These are phyloP conservation scores for Alligator mississippiensis DNA, from an alignment of 2,113 vertebrate species.

Conservation along the genomic window DNA sequence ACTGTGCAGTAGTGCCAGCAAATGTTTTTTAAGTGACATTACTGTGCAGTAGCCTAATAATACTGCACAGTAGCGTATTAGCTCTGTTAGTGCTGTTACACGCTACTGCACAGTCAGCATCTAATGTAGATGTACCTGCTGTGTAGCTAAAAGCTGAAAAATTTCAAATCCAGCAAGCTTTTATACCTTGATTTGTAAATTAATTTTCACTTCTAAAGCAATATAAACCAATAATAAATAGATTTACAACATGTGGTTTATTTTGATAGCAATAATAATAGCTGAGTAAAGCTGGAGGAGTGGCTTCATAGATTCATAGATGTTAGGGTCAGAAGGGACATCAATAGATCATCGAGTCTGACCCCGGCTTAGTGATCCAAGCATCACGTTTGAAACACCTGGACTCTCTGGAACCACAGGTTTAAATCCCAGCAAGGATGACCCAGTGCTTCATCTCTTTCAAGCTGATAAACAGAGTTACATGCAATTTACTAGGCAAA, in stretches of 20 bases:
- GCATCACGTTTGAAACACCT: slow-evolving; percentile 3
- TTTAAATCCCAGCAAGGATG: background rate
- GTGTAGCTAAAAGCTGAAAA: background rate
- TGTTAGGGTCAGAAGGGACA: too few relatives aligned
- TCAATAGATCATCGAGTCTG: too few relatives aligned
- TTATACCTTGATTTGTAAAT: slow-evolving; percentile 12
- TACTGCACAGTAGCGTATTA: too few relatives aligned
- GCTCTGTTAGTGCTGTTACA: too few relatives aligned
- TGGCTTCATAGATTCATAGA: background rate
- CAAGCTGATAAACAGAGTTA: background rate
- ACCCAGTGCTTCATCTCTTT: slow-evolving; percentile 7
- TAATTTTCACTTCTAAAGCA: background rate
- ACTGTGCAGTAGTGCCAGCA: too few relatives aligned
- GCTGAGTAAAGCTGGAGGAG: slow-evolving; percentile 20
- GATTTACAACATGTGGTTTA: slow-evolving; percentile 27
- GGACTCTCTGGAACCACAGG: slow-evolving; percentile 21
- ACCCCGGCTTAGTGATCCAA: background rate
- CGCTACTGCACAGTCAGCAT: too few relatives aligned
- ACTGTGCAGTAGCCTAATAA: too few relatives aligned
- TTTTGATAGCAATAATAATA: slow-evolving; percentile 10
- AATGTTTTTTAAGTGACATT: too few relatives aligned
- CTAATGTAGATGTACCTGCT: too few relatives aligned
- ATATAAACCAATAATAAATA: slow-evolving; percentile 3
- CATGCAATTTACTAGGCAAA: background rate
- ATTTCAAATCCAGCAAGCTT: background rate